Evolutionary conservation across 2,888 invertebrate genomes (phyloP), one percentile per base, ranked within the genome.

Genomic region (Synanthedon vespiformis): DNA sequence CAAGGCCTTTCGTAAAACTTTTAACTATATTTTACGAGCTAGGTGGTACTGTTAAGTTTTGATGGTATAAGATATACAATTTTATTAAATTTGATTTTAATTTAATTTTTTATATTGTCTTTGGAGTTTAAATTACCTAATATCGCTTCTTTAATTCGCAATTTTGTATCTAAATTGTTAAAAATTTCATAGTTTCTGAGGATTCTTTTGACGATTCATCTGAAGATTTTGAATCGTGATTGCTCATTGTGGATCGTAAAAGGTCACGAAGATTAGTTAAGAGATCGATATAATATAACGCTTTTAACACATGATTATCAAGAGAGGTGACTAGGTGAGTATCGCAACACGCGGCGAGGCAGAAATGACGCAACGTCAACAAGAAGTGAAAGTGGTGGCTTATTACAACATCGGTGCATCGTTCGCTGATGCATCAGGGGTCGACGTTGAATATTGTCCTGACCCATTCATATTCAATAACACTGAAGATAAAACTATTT

Each of bases 401-500:
- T 62, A 69, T 84, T 86, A 76, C 84, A 68, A 82, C 82, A 84
- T 60, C 62, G 64, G 65, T 84, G 83, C 84, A 85, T 80, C 80
- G 74, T 58, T 65, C 55, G 51, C 55, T 66, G 79, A 75, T 84
- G 80, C 84, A 82, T 76, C 74, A 68, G 69, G 67, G 74, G 73
- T 74, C 48, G 8, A 5, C 48, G 48, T 44, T 6, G 13, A 44
- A 12, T n/a, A 48, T 12, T 48, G 48, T 16, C 48, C 18, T 48
- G 48, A 18, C 48, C 48, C 48, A 12, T 48, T 13, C 16, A 48
- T 12, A 16, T 48, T 48, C 1, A 12, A 18, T 48, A 48, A 48
- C 48, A 12, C 18, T 34, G 34, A 27, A 27, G 18, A 34, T 10
- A 34, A 34, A 34, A 34, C 34, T 34, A 34, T 34, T 34, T 34